A percentile compares a stretch with the other conserved stretches of the same genome.
Conservation (phyloP, 2,113 vertebrate genomes). For the Corythoichthys intestinalis region DNA sequence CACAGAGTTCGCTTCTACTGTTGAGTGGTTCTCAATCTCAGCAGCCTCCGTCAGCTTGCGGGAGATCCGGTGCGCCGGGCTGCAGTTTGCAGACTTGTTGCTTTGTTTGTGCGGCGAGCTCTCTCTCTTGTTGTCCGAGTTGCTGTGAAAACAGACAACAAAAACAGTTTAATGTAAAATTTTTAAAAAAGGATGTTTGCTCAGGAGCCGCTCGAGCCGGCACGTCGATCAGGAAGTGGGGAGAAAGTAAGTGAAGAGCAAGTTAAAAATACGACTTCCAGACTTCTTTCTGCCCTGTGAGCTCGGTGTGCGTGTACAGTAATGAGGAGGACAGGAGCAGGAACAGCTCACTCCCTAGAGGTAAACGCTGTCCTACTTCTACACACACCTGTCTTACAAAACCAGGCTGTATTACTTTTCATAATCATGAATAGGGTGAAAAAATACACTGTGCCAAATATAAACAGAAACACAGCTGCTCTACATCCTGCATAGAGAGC, state of each 20-base stretch:
- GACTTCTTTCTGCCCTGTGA: conserved; percentile 50
- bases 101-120: conserved; percentile 51
- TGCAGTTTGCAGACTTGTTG: conserved; percentile 57
- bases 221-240: conserved; percentile 13
- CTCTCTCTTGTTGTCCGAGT: conserved; percentile 60
- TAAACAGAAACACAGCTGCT: conserved; percentile 24
- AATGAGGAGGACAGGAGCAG: conserved; percentile 41
- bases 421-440: conserved; percentile 13
- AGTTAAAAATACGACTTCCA: conserved; percentile 67
- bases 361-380: conserved; percentile 59
- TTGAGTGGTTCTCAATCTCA: conserved; percentile 17
- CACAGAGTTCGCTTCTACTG: background rate
- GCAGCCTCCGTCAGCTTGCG: conserved; percentile 35
- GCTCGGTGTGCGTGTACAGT: conserved; percentile 25
- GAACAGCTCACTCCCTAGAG: conserved; percentile 50
- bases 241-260: conserved; percentile 14
- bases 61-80: conserved; percentile 46
- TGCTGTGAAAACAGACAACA: conserved; percentile 53
- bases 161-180: conserved; percentile 21
- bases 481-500: conserved; percentile 59
- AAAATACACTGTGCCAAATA: conserved; percentile 8
- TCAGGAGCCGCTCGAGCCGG: conserved; percentile 1
- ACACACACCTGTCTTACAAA: conserved; percentile 7
- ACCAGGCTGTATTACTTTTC: background rate
- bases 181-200: background rate